Evolutionary conservation across 2,888 invertebrate species (phyloP), one percentile per base, ranked within the genome.

Genomic region (Orchestes rusci): DNA sequence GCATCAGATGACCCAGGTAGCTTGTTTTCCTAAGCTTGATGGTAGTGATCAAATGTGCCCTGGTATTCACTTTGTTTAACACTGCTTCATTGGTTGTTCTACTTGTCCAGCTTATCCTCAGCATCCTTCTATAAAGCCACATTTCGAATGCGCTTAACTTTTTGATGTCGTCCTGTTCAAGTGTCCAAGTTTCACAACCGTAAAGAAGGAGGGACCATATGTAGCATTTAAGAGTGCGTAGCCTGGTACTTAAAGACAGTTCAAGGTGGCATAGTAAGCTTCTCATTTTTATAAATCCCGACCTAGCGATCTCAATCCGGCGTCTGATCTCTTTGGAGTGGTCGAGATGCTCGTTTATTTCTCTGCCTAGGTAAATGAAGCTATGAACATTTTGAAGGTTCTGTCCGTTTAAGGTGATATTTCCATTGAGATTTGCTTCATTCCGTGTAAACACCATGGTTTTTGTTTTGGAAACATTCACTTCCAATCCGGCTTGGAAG

Each of bases 41-140:
- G 5, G 23, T 23, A 23, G 7, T 8, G 7, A 8, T 23, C 7
- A 23, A 23, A 8, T 23, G 10, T 23, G 23, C 23, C 5, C 23
- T 5, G 10, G 23, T 23, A 8, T 23, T 23, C 23, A 23, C 23
- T 23, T 23, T 23, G 23, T 23, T 23, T 8, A 23, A 23, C 10
- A 23, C 23, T 23, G 5, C 23, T 23, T 23, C 23, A 23, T 7
- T 23, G 23, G n/a, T n/a, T n/a, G n/a, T n/a, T 23, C 23, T 8
- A 23, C 23, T 5, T 23, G 5, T 23, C 23, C 7, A 5, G 10
- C 5, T 8, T 23, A n/a, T n/a, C 23, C 23, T 20, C 12, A 36
- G 36, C 23, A 36, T 20, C 15, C 36, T 36, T 23, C 36, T 36
- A 10, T 36, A 36, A 2, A 36, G 19, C 36, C 23, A 36, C 7